Percentiles rank a stretch among this genome's conserved stretches.
Evolutionary conservation across 2,888 invertebrate species (phyloP).

Genomic region (Galerucella calmariensis): DNA sequence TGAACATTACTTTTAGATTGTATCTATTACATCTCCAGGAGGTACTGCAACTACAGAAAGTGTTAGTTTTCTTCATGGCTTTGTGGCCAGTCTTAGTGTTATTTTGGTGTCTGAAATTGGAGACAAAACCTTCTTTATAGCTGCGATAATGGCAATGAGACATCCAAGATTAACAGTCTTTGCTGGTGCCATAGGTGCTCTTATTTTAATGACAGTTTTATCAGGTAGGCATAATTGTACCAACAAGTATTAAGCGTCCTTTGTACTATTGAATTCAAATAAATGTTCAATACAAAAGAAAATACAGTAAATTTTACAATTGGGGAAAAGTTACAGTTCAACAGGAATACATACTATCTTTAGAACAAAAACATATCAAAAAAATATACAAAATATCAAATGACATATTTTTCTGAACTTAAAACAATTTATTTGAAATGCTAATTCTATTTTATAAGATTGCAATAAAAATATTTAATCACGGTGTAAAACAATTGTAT

Average conservation of each 20-base stretch:
- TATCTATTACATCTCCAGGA: slow-evolving; percentile 32
- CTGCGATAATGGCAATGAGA: slow-evolving; percentile 99
- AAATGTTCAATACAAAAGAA: no score
- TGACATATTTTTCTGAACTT: background rate
- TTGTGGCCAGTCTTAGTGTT: slow-evolving; percentile 93
- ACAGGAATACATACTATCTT: no score
- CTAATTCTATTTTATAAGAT: background rate
- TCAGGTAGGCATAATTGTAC: slow-evolving; percentile 71
- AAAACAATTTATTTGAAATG: background rate
- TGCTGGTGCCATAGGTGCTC: slow-evolving; percentile 90
- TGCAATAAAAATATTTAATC: background rate
- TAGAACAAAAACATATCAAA: no score
- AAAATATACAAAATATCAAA: no score
- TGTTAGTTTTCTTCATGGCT: slow-evolving; percentile 90
- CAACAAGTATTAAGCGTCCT: no score
- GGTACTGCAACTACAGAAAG: slow-evolving; percentile 58
- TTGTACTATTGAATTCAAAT: no score
- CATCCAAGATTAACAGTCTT: slow-evolving; percentile 94
- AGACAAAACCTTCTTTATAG: slow-evolving; percentile 99
- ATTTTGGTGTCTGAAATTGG: slow-evolving; percentile 98
- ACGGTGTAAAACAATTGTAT: background rate
- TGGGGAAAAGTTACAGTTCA: no score
- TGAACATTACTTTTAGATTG: slow-evolving; percentile 18
- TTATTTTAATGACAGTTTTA: slow-evolving; percentile 92
- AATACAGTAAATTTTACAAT: no score